Conservation (phyloP, 2,888 invertebrate genomes). For the Brachyptera risi region DNA sequence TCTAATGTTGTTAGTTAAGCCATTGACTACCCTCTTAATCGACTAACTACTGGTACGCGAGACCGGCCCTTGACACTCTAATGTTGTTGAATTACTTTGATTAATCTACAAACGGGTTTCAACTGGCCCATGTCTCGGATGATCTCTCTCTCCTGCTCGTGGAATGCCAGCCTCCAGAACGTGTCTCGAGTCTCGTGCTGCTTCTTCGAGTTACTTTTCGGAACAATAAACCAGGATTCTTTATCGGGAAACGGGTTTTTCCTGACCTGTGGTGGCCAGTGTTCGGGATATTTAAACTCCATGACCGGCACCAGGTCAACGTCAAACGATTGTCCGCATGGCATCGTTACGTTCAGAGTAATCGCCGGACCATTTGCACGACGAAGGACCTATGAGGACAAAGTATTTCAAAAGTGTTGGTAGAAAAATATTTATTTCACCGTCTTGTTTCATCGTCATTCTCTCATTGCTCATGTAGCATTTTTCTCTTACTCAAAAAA, state of each 20-base stretch:
- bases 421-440: neutral
- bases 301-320: conserved; percentile 55
- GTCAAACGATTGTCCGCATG: conserved; percentile 39
- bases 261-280: conserved; percentile 39
- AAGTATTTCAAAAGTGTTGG: neutral
- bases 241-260: neutral
- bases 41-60: no score
- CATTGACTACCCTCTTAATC: no score
- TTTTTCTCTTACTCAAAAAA: no score
- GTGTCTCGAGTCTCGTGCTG: neutral
- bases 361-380: conserved; percentile 20
- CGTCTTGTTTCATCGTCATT: neutral
- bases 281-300: conserved; percentile 45
- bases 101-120: conserved; percentile 40
- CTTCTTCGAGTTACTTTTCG: conserved; percentile 20
- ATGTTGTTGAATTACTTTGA: no score
- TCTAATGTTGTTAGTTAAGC: no score
- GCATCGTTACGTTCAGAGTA: conserved; percentile 18
- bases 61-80: no score
- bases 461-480: no score
- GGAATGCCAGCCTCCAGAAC: conserved; percentile 55
- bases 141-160: conserved; percentile 51
- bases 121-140: conserved; percentile 47
- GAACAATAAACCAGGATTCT: conserved; percentile 25
- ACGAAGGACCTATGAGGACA: neutral